Conservation (phyloP, 2,888 invertebrate species). For the Drosophila meridionalis region DNA sequence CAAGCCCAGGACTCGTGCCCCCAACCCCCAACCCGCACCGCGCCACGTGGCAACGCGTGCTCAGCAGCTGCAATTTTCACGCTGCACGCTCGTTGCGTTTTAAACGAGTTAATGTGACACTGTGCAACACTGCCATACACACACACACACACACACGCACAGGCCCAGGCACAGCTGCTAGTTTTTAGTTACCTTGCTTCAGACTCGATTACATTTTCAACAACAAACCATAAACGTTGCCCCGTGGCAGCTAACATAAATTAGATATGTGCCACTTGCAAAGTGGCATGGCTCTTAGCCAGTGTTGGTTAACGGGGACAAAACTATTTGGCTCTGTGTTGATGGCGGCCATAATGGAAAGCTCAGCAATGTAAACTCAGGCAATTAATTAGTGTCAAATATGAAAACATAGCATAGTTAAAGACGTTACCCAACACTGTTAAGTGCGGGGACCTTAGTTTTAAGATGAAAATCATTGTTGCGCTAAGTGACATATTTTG, state of each 20-base stretch:
- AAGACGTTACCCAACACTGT: neutral
- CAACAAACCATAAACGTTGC: constrained; percentile 29
- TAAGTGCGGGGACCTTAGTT: neutral
- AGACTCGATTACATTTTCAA: constrained; percentile 32
- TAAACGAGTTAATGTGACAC: constrained; percentile 65
- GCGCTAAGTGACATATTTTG: neutral
- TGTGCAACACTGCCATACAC: constrained; percentile 28
- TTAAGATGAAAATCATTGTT: too few relatives aligned
- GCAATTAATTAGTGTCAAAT: neutral
- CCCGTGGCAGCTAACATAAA: neutral
- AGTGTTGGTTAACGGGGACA: neutral
- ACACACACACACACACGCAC: neutral
- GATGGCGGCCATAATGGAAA: neutral
- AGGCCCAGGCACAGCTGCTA: neutral
- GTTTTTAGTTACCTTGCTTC: constrained; percentile 18
- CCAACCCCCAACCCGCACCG: neutral
- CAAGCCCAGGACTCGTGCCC: neutral
- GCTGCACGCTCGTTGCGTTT: constrained; percentile 73
- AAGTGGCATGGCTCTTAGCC: constrained; percentile 2
- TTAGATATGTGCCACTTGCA: constrained; percentile 11
- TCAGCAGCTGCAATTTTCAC: constrained; percentile 74
- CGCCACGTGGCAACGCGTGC: constrained; percentile 40
- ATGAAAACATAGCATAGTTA: neutral
- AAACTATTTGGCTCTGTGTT: neutral
- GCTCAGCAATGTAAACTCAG: neutral